Percentiles rank a stretch among this genome's conserved stretches.
Evolutionary conservation across 2,113 vertebrate species (phyloP).

Genomic region (Aramus guarauna): DNA sequence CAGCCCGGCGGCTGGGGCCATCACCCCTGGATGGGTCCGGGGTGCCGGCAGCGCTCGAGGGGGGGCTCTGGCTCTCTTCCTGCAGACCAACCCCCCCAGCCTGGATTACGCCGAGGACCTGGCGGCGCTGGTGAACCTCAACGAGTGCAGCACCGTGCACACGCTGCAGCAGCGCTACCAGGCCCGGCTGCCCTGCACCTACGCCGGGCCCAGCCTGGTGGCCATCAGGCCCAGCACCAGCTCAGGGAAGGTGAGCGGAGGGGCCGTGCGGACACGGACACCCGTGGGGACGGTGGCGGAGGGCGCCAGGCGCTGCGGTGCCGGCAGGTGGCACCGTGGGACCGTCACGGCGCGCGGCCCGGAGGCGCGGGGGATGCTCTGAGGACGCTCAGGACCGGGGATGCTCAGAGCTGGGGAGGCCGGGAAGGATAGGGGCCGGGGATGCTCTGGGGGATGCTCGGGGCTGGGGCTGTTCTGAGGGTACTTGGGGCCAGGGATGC

Average conservation of each 20-base stretch:
- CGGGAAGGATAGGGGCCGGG: too few relatives aligned
- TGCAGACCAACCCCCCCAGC: constrained; percentile 84
- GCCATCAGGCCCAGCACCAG: constrained; percentile 30
- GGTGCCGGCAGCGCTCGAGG: neutral
- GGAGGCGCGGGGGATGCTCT: neutral
- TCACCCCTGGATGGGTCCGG: accelerated
- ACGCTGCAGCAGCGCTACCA: constrained; percentile 77
- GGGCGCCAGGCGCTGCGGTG: neutral
- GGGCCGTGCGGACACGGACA: neutral
- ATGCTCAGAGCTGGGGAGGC: too few relatives aligned
- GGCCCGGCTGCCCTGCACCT: constrained; percentile 78
- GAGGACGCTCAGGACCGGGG: accelerated
- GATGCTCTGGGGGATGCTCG: neutral
- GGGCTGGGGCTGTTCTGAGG: too few relatives aligned
- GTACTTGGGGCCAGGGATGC: accelerated
- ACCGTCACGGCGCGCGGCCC: neutral
- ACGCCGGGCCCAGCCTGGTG: constrained; percentile 80
- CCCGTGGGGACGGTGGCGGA: neutral
- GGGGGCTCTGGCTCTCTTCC: neutral
- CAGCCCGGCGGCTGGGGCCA: accelerated
- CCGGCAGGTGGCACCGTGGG: constrained; percentile 50
- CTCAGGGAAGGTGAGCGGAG: constrained; percentile 73
- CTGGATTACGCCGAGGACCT: constrained; percentile 86
- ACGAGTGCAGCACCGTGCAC: constrained; percentile 82
- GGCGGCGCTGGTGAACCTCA: constrained; percentile 81